A percentile compares a stretch with the other conserved stretches of the same genome.
Conservation (phyloP, 2,888 invertebrate genomes). For the Stomorhina lunata region DNA sequence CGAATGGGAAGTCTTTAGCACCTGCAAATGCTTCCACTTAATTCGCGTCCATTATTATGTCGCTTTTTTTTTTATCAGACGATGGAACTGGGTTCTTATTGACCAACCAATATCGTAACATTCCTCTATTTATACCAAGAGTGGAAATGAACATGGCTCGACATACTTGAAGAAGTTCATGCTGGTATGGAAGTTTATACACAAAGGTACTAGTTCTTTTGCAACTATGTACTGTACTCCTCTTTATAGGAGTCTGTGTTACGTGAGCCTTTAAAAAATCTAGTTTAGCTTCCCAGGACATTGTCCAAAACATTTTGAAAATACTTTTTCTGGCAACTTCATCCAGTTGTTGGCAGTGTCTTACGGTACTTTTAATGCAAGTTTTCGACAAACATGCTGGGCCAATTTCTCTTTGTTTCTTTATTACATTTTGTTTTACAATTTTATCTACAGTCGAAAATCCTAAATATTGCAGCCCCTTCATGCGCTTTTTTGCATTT, state of each 20-base stretch:
- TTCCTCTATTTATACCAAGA: slow-evolving; percentile 4
- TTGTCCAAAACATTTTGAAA: too few relatives aligned
- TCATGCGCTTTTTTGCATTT: slow-evolving; percentile 3
- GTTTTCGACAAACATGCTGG: slow-evolving; percentile 2
- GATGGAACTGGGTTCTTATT: slow-evolving; percentile 5
- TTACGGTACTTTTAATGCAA: background rate
- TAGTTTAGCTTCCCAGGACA: too few relatives aligned
- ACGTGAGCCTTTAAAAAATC: too few relatives aligned
- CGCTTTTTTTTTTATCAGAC: background rate
- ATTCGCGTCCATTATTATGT: background rate
- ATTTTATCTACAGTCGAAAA: slow-evolving; percentile 1
- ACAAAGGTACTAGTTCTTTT: slow-evolving; percentile 1
- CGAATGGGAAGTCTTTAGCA: too few relatives aligned
- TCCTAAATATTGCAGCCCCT: background rate
- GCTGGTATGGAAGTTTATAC: slow-evolving; percentile 17
- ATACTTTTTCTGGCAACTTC: too few relatives aligned
- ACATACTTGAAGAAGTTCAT: slow-evolving; percentile 1
- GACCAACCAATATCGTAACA: slow-evolving; percentile 2
- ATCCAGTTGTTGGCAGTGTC: too few relatives aligned
- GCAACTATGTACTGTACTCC: background rate
- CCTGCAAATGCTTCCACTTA: too few relatives aligned
- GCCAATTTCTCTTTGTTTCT: background rate
- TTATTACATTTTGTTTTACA: slow-evolving; percentile 14
- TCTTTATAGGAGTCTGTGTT: background rate
- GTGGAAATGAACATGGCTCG: background rate